A percentile compares a stretch with the other conserved stretches of the same genome.
These are phyloP conservation scores for Leptodactylus fallax DNA, from an alignment of 2,797 vertebrate genomes.

Conservation along the genomic window DNA sequence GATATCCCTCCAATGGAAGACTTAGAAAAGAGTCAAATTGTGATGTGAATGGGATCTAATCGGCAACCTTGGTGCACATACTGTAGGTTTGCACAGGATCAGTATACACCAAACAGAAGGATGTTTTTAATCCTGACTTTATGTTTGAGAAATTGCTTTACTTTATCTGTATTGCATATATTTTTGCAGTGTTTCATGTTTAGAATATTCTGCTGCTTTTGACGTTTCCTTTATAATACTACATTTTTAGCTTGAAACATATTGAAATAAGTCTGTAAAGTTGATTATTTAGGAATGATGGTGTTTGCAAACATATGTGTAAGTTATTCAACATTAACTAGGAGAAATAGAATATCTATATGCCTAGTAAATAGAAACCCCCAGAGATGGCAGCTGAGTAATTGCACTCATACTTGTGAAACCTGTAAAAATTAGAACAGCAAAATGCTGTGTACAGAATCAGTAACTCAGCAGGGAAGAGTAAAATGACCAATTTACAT, in stretches of 20 bases:
- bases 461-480: constrained; percentile 38
- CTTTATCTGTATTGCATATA: too few relatives aligned
- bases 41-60: too few relatives aligned
- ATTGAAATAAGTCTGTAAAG: background rate
- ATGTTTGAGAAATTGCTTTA: too few relatives aligned
- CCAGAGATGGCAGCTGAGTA: background rate
- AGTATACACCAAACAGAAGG: too few relatives aligned
- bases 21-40: too few relatives aligned
- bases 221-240: background rate
- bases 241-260: background rate
- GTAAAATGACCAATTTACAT: constrained; percentile 39
- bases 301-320: constrained; percentile 2
- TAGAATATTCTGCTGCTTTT: background rate
- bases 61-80: too few relatives aligned
- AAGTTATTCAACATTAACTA: background rate
- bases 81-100: too few relatives aligned
- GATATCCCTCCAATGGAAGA: too few relatives aligned
- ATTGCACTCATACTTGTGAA: constrained; percentile 9
- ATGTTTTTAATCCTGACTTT: too few relatives aligned
- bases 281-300: background rate
- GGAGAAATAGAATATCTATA: constrained; percentile 5
- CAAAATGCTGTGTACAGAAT: constrained; percentile 6
- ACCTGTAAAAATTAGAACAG: constrained; percentile 32
- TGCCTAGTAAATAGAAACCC: background rate
- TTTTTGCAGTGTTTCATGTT: too few relatives aligned